Conservation (phyloP, 2,113 vertebrate species). For the Rhadina sibilatrix region DNA sequence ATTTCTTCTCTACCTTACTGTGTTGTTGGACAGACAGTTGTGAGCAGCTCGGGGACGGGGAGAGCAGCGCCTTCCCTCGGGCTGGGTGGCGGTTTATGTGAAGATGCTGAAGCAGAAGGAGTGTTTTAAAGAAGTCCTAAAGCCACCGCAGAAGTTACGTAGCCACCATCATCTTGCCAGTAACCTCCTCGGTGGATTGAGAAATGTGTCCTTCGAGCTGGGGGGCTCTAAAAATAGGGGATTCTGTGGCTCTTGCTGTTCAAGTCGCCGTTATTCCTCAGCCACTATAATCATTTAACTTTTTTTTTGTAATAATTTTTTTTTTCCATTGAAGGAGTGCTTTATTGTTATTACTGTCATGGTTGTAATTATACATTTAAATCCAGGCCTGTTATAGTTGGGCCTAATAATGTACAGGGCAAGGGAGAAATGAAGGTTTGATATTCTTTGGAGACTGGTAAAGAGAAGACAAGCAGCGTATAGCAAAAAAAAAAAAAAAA, state of each 20-base stretch:
- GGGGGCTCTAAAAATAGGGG: neutral
- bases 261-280: neutral
- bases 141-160: constrained; percentile 44
- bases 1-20: neutral
- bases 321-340: constrained; percentile 34
- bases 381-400: neutral
- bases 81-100: neutral
- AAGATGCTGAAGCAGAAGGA: constrained; percentile 36
- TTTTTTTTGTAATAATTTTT: neutral
- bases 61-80: neutral
- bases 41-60: constrained; percentile 18
- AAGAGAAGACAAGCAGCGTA: neutral
- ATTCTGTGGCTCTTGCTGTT: neutral
- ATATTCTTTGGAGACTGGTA: neutral
- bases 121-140: neutral
- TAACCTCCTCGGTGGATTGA: constrained; percentile 43
- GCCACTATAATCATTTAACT: neutral
- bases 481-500: neutral
- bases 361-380: constrained; percentile 40
- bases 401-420: neutral
- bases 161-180: constrained; percentile 61
- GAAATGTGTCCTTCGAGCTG: constrained; percentile 9
- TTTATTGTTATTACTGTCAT: constrained; percentile 47
- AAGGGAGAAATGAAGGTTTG: constrained; percentile 28
- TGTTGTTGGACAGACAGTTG: constrained; percentile 13